phyloP scores from a whole-genome alignment of 2,797 vertebrate genomes.

The Limnodromus scolopaceus region DNA sequence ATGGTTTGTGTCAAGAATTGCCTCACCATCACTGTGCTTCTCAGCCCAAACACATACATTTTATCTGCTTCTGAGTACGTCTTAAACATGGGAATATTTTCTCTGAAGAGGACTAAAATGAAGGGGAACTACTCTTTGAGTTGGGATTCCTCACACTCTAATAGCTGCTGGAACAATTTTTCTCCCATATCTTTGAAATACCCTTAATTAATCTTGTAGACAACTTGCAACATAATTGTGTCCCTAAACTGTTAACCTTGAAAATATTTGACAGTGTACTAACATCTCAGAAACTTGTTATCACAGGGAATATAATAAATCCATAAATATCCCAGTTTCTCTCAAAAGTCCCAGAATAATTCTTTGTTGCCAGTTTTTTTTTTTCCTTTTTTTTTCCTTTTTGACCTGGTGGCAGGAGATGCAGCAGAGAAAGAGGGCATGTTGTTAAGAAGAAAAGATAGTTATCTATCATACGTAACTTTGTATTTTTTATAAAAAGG shows the following conservation, averaged over 20 bases:
- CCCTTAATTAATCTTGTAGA: slow-evolving; percentile 59
- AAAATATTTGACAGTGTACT: slow-evolving; percentile 58
- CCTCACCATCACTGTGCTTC: neutral
- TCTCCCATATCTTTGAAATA: slow-evolving; percentile 47
- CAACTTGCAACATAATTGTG: slow-evolving; percentile 61
- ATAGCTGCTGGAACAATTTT: slow-evolving; percentile 12
- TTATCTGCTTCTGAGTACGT: neutral
- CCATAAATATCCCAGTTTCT: slow-evolving; percentile 41
- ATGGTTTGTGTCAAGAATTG: neutral
- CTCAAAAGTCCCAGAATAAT: neutral
- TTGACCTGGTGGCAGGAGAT: neutral
- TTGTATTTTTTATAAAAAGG: neutral
- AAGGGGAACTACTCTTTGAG: neutral
- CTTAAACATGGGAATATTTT: neutral
- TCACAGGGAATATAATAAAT: slow-evolving; percentile 39
- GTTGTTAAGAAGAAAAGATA: neutral
- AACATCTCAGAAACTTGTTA: slow-evolving; percentile 50
- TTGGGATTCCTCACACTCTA: slow-evolving; percentile 19
- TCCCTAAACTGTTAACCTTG: slow-evolving; percentile 72
- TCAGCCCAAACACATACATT: neutral
- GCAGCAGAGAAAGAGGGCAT: neutral
- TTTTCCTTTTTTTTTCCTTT: neutral
- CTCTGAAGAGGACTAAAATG: neutral
- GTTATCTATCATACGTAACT: neutral
- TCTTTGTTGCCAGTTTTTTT: neutral